Percentiles rank a stretch among this genome's conserved stretches.
Evolutionary conservation across 2,113 vertebrate species (phyloP).

Genomic region (Pionites leucogaster): DNA sequence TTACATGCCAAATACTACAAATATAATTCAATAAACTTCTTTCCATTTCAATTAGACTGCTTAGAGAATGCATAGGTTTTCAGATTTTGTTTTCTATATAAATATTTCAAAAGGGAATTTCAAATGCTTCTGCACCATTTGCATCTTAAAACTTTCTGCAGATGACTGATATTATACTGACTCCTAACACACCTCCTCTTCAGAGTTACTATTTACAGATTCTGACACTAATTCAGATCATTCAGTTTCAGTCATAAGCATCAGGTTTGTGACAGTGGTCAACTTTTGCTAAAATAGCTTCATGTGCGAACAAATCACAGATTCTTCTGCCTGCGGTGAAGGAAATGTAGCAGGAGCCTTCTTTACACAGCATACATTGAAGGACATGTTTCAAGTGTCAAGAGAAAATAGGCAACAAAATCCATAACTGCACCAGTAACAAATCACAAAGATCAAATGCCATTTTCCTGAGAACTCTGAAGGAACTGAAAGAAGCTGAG

Average conservation of each 20-base stretch:
- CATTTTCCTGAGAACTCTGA: not conserved
- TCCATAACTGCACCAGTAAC: not conserved
- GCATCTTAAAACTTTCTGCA: not conserved
- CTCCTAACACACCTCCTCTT: not conserved
- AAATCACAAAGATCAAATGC: not conserved
- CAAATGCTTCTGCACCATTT: not conserved
- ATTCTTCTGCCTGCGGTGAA: not conserved
- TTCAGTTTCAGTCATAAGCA: not conserved
- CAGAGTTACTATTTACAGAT: not conserved
- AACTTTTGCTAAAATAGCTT: not conserved
- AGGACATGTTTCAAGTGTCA: not conserved
- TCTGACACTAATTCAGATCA: not conserved
- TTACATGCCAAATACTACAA: not conserved
- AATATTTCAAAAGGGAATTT: not conserved
- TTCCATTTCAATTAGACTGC: not conserved
- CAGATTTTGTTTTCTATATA: not conserved
- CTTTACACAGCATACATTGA: not conserved
- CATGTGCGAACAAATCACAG: fast-evolving
- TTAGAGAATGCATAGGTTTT: not conserved
- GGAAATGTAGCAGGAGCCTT: not conserved
- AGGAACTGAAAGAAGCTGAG: not conserved
- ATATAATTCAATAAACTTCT: not conserved
- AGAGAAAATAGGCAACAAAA: not conserved
- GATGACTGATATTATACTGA: too few species aligned
- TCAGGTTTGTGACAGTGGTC: not conserved